Percentiles rank a stretch among this genome's conserved stretches.
Evolutionary conservation across 2,888 invertebrate genomes (phyloP).

Genomic region (Sylvicola cinctus): DNA sequence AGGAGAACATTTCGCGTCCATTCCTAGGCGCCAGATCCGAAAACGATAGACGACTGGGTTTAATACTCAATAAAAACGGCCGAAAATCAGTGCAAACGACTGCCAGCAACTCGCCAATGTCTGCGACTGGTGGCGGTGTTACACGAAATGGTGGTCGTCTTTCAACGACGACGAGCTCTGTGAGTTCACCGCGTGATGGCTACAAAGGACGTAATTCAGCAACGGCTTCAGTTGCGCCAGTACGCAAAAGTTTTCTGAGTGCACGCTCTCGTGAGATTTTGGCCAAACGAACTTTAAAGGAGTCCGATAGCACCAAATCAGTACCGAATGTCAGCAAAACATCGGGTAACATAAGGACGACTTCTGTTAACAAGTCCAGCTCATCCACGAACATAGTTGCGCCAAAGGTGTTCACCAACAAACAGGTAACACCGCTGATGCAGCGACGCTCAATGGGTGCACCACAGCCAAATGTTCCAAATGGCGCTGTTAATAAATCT

Average conservation of each 20-base stretch:
- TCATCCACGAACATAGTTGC: constrained; percentile 19
- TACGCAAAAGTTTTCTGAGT: constrained; percentile 21
- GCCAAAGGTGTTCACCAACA: constrained; percentile 4
- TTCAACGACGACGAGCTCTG: constrained; percentile 20
- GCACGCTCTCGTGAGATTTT: constrained; percentile 25
- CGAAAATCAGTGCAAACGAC: neutral
- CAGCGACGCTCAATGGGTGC: neutral
- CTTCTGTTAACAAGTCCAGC: constrained; percentile 7
- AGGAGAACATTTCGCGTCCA: constrained; percentile 7
- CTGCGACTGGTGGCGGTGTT: constrained; percentile 1
- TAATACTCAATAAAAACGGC: neutral
- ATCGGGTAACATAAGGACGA: neutral
- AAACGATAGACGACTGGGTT: no score
- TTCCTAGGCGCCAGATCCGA: neutral
- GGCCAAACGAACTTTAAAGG: constrained; percentile 12
- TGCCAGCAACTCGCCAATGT: neutral
- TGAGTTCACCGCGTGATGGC: constrained; percentile 19
- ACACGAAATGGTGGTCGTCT: constrained; percentile 21
- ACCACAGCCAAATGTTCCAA: neutral
- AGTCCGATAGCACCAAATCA: constrained; percentile 13
- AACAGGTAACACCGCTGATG: neutral
- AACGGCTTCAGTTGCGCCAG: constrained; percentile 9
- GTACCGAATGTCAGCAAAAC: constrained; percentile 1
- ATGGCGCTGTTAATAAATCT: neutral
- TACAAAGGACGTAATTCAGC: constrained; percentile 16